Percentiles rank a stretch among this genome's conserved stretches.
These are phyloP conservation scores for Anser cygnoides DNA, from an alignment of 2,113 vertebrate genomes.

Conservation along the genomic window DNA sequence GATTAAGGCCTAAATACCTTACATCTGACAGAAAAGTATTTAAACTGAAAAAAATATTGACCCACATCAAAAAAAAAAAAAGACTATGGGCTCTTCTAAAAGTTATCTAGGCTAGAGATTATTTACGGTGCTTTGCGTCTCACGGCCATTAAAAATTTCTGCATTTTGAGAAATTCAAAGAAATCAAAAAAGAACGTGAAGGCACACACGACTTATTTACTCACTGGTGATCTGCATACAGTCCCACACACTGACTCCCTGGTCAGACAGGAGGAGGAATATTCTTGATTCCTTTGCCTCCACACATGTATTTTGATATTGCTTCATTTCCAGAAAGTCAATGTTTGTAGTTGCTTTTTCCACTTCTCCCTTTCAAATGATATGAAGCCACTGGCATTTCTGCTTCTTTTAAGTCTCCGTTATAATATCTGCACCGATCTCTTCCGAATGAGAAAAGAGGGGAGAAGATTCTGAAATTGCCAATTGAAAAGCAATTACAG, in stretches of 20 bases:
- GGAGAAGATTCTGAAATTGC: background rate
- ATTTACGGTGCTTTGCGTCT: background rate
- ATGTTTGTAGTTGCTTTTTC: background rate
- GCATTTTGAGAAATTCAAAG: background rate
- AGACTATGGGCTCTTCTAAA: background rate
- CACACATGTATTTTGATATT: background rate
- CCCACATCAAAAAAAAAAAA: background rate
- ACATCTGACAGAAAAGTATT: background rate
- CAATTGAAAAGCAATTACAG: background rate
- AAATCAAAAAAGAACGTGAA: background rate
- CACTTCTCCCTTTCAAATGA: background rate
- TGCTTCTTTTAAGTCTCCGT: background rate
- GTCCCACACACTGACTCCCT: background rate
- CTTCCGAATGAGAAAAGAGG: background rate
- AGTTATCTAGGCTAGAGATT: no score
- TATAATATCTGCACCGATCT: background rate
- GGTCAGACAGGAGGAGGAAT: background rate
- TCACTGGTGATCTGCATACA: accelerated
- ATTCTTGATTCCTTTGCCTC: background rate
- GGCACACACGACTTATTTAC: background rate
- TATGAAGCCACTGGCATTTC: background rate
- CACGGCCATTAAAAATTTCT: background rate
- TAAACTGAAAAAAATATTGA: background rate
- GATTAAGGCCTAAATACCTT: background rate
- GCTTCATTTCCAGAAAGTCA: background rate